Evolutionary conservation across 1,140 invertebrate species (phyloP).

Genomic region (Vollenhovia emeryi): DNA sequence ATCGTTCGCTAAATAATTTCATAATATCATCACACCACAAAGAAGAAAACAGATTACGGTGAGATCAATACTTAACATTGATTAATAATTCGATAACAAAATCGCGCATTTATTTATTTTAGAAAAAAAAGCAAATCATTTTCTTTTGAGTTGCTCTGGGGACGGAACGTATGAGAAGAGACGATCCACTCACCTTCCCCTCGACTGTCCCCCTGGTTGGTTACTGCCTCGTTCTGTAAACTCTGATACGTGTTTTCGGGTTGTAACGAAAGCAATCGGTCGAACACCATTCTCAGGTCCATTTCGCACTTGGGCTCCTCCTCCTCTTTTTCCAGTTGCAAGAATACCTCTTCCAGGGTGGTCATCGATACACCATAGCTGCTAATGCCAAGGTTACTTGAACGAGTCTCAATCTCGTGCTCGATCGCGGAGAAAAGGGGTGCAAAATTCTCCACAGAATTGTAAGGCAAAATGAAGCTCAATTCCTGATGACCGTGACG

Average conservation of each 20-base stretch:
- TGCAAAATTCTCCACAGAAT: slow-evolving; percentile 90
- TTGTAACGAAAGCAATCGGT: slow-evolving; percentile 89
- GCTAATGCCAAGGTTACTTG: slow-evolving; percentile 89
- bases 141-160: background rate
- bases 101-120: background rate
- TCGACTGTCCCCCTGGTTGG: slow-evolving; percentile 81
- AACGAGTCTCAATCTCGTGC: slow-evolving; percentile 88
- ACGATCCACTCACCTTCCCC: slow-evolving; percentile 76
- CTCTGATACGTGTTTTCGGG: slow-evolving; percentile 91
- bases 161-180: background rate
- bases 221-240: slow-evolving; percentile 88
- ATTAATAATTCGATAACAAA: slow-evolving; percentile 3
- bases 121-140: background rate
- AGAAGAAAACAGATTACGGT: background rate
- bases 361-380: slow-evolving; percentile 98
- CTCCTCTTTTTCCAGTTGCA: slow-evolving; percentile 91
- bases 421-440: slow-evolving; percentile 91
- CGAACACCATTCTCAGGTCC: slow-evolving; percentile 90
- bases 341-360: slow-evolving; percentile 94
- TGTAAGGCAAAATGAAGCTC: slow-evolving; percentile 91
- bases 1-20: slow-evolving; percentile 73
- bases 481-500: slow-evolving; percentile 91
- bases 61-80: background rate
- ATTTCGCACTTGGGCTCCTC: slow-evolving; percentile 88
- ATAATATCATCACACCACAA: background rate